Percentiles rank a stretch among this genome's conserved stretches.
These are phyloP conservation scores for Galagoides demidoff DNA, from an alignment of 2,797 vertebrate genomes.

Conservation along the genomic window DNA sequence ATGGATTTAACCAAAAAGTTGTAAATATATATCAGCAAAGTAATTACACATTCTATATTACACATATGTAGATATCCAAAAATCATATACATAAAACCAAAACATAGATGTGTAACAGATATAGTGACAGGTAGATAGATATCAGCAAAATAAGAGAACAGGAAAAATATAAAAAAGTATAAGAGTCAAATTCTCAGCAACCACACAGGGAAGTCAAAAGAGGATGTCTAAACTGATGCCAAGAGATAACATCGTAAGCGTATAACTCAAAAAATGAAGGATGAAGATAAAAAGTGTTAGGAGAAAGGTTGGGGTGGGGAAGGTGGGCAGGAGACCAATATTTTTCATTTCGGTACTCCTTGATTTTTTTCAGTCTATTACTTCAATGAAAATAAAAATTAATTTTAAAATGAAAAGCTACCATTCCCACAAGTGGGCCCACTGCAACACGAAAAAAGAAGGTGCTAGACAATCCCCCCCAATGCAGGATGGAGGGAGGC, in stretches of 20 bases:
- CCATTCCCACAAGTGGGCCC: not conserved
- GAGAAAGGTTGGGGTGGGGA: not conserved
- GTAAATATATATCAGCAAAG: not conserved
- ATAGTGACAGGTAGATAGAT: not conserved
- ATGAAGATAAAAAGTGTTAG: not conserved
- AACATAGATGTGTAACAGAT: not conserved
- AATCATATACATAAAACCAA: not conserved
- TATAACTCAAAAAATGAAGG: not conserved
- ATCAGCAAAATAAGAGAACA: not conserved
- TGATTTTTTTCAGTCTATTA: not conserved
- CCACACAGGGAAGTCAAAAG: not conserved
- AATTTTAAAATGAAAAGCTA: not conserved
- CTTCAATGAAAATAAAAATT: conserved; percentile 40
- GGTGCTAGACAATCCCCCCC: not conserved
- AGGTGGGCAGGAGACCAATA: not conserved
- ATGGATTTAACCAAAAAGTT: conserved; percentile 15
- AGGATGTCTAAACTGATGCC: not conserved
- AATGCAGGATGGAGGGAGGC: too few species aligned
- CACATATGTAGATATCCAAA: not conserved
- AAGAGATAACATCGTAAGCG: not conserved
- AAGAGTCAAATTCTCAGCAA: not conserved
- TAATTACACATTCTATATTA: not conserved
- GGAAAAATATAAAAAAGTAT: not conserved
- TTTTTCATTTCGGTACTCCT: not conserved
- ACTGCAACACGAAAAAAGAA: not conserved